Evolutionary conservation across 64 coral and sea anemone species (phyloP).

Genomic region (Pachyseris speciosa): DNA sequence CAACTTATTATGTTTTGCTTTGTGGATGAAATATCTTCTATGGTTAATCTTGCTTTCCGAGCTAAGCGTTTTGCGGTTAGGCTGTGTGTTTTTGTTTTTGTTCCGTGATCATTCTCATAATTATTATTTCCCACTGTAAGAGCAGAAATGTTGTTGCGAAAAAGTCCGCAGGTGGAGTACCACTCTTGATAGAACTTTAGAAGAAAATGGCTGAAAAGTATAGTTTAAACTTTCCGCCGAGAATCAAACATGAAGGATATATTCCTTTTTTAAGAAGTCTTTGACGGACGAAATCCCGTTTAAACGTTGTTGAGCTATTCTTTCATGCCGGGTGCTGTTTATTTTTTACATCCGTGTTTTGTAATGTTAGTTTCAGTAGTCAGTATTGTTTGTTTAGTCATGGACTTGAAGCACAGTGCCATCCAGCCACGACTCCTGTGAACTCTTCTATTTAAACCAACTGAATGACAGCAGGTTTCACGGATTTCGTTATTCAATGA

Average conservation of each 20-base stretch:
- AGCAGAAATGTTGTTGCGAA: not conserved
- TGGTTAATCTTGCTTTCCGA: not conserved
- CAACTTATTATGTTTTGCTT: too few species aligned
- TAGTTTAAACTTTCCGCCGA: too few species aligned
- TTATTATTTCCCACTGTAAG: not conserved
- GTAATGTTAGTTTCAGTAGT: too few species aligned
- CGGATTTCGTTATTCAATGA: not conserved
- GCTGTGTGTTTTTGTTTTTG: too few species aligned
- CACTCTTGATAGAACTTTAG: too few species aligned
- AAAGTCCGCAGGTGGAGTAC: not conserved
- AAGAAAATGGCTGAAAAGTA: too few species aligned
- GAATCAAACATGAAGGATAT: too few species aligned
- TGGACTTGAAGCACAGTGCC: not conserved
- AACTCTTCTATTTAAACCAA: not conserved
- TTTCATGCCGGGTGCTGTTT: not conserved
- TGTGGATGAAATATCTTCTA: too few species aligned
- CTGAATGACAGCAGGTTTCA: constrained; percentile 35
- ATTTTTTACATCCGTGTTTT: too few species aligned
- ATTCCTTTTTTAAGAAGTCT: too few species aligned
- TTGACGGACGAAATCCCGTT: too few species aligned
- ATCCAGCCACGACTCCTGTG: not conserved
- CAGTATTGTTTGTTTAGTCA: too few species aligned
- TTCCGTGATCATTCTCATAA: not conserved
- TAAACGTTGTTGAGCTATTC: not conserved
- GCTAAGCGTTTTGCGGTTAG: not conserved